These are phyloP conservation scores for Nipponia nippon DNA, from an alignment of 2,113 vertebrate genomes.

Conservation along the genomic window DNA sequence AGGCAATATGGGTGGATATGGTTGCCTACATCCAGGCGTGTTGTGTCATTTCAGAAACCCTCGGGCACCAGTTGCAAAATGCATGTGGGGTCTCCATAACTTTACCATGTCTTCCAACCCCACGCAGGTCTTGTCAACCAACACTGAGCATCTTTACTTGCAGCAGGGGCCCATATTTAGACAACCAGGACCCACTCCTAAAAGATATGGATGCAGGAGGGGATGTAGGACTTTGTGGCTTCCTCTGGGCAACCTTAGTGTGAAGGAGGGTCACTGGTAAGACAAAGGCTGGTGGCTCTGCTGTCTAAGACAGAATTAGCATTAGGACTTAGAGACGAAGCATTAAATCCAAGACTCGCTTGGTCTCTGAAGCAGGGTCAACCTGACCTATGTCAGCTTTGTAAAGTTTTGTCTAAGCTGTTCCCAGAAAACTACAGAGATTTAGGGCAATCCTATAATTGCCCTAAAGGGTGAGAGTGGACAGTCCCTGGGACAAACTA, in stretches of 20 bases:
- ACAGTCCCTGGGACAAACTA: not conserved
- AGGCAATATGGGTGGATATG: not conserved
- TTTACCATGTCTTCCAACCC: not conserved
- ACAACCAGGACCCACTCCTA: not conserved
- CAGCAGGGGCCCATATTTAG: not conserved
- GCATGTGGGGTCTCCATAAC: not conserved
- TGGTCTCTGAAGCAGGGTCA: not conserved
- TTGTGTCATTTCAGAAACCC: not conserved
- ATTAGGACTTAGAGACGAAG: not conserved
- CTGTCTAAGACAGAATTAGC: not conserved
- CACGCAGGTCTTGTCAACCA: not conserved
- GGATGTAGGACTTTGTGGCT: not conserved
- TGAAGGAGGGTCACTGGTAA: not conserved
- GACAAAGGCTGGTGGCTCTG: not conserved
- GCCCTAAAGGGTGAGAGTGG: not conserved
- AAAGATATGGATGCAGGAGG: not conserved
- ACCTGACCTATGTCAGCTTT: fast-evolving
- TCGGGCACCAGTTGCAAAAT: not conserved
- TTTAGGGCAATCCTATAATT: not conserved
- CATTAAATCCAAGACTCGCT: not conserved
- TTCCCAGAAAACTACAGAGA: not conserved
- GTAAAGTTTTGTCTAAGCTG: not conserved
- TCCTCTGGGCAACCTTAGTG: not conserved
- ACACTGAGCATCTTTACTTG: not conserved
- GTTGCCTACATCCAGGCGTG: not conserved